phyloP scores from a whole-genome alignment of 2,888 invertebrate species.

The Ophonus ardosiacus region DNA sequence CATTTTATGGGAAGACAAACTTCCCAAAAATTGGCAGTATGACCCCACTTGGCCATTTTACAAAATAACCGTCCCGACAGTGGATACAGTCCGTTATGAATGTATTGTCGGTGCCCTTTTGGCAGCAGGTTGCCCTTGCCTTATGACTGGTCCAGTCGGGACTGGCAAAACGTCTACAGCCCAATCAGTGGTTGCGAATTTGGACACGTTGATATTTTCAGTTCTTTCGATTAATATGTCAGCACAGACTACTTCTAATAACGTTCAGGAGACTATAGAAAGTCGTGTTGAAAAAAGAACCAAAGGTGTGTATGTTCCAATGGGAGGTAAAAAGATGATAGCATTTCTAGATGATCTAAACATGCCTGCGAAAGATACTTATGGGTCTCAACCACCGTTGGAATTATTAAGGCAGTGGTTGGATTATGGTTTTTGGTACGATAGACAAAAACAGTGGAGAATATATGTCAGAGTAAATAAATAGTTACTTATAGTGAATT shows the following conservation, averaged over 20 bases:
- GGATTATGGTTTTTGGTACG: constrained; percentile 94
- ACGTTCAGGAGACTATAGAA: constrained; percentile 91
- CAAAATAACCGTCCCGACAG: constrained; percentile 90
- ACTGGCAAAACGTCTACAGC: constrained; percentile 91
- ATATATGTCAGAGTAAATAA: constrained; percentile 83
- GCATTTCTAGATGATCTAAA: constrained; percentile 95
- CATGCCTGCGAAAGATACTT: constrained; percentile 93
- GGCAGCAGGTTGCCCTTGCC: constrained; percentile 82
- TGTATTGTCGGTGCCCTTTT: constrained; percentile 84
- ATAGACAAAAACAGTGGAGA: constrained; percentile 86
- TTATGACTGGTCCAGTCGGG: constrained; percentile 91
- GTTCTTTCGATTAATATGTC: constrained; percentile 91
- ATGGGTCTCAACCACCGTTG: constrained; percentile 93
- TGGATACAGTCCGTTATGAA: constrained; percentile 92
- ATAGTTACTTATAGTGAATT: not conserved
- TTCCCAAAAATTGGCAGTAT: constrained; percentile 86
- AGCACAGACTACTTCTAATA: constrained; percentile 90
- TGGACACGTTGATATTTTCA: constrained; percentile 80
- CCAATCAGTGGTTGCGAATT: constrained; percentile 80
- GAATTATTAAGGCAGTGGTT: constrained; percentile 91
- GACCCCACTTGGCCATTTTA: constrained; percentile 87
- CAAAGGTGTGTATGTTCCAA: constrained; percentile 89
- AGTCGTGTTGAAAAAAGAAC: constrained; percentile 92
- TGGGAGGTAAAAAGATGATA: constrained; percentile 89
- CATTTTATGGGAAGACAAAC: constrained; percentile 88